These are phyloP conservation scores for Parnassius smintheus DNA, from an alignment of 2,888 invertebrate genomes.

Conservation along the genomic window DNA sequence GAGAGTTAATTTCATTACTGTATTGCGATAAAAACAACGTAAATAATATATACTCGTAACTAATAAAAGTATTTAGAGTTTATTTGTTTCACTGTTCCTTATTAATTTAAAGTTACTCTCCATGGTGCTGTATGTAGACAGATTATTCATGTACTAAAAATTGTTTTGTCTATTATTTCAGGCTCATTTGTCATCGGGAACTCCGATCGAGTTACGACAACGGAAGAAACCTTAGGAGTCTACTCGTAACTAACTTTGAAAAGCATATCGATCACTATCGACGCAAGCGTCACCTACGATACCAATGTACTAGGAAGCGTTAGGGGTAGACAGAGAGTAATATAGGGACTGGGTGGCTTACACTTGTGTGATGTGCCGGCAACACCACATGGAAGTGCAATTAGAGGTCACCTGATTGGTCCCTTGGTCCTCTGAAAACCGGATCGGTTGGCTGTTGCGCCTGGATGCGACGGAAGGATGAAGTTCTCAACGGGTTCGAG, in stretches of 20 bases:
- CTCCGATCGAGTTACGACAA: conserved; percentile 43
- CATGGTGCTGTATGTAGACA: too few relatives aligned
- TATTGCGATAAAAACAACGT: too few relatives aligned
- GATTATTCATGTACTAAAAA: not conserved
- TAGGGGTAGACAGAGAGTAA: conserved; percentile 19
- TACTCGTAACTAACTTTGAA: conserved; percentile 48
- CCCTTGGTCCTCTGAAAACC: not conserved
- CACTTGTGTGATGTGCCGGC: conserved; percentile 74
- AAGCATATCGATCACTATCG: conserved; percentile 38
- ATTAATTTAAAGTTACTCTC: too few relatives aligned
- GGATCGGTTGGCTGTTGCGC: conserved; percentile 24
- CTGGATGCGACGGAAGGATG: conserved; percentile 65
- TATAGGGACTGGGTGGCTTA: conserved; percentile 38
- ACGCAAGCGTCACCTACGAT: conserved; percentile 39
- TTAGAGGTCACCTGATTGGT: conserved; percentile 68
- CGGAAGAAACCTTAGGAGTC: conserved; percentile 45
- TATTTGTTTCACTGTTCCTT: too few relatives aligned
- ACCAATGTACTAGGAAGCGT: conserved; percentile 8
- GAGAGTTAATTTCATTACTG: too few relatives aligned
- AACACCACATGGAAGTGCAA: conserved; percentile 65
- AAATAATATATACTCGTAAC: too few relatives aligned
- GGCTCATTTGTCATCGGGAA: conserved; percentile 57
- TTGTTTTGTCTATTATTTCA: conserved; percentile 49
- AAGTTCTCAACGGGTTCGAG: conserved; percentile 84
- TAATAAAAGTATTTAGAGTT: too few relatives aligned